Evolutionary conservation across 1,140 invertebrate genomes (phyloP).

Genomic region (Tetranychus urticae): DNA sequence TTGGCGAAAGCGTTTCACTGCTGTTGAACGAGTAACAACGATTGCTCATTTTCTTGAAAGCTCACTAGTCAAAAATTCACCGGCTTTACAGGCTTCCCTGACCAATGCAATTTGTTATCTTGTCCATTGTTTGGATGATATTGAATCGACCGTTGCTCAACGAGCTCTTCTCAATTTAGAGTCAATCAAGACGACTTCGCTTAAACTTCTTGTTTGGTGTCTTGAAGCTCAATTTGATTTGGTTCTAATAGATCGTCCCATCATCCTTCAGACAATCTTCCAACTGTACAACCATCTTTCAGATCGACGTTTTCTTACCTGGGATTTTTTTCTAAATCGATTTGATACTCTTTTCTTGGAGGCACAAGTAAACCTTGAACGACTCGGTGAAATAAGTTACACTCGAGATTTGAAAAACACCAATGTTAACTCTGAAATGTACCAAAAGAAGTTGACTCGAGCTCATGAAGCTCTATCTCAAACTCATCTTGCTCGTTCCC

Average conservation of each 20-base stretch:
- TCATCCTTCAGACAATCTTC: slow-evolving; percentile 88
- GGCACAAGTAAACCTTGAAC: slow-evolving; percentile 68
- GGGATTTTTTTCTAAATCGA: slow-evolving; percentile 94
- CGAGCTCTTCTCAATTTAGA: slow-evolving; percentile 73
- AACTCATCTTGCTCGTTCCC: slow-evolving; percentile 38
- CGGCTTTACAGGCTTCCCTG: slow-evolving; percentile 66
- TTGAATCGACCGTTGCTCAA: slow-evolving; percentile 78
- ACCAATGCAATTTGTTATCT: slow-evolving; percentile 91
- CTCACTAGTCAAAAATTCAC: slow-evolving; percentile 52
- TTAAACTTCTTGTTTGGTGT: slow-evolving; percentile 41
- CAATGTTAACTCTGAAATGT: slow-evolving; percentile 63
- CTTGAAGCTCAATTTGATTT: slow-evolving; percentile 75
- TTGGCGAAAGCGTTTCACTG: slow-evolving; percentile 69
- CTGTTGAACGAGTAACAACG: slow-evolving; percentile 75
- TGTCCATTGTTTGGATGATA: slow-evolving; percentile 84
- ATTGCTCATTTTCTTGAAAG: slow-evolving; percentile 78
- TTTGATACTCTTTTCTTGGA: slow-evolving; percentile 90
- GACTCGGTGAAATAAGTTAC: slow-evolving; percentile 47
- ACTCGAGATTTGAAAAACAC: slow-evolving; percentile 58
- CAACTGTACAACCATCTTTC: slow-evolving; percentile 78
- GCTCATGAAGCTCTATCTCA: slow-evolving; percentile 63
- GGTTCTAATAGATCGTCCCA: slow-evolving; percentile 81
- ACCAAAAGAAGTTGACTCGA: slow-evolving; percentile 61
- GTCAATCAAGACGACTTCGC: slow-evolving; percentile 57
- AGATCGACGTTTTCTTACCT: slow-evolving; percentile 66